Evolutionary conservation across 2,888 invertebrate species (phyloP), one percentile per base, ranked within the genome.

Genomic region (Xylota sylvarum): DNA sequence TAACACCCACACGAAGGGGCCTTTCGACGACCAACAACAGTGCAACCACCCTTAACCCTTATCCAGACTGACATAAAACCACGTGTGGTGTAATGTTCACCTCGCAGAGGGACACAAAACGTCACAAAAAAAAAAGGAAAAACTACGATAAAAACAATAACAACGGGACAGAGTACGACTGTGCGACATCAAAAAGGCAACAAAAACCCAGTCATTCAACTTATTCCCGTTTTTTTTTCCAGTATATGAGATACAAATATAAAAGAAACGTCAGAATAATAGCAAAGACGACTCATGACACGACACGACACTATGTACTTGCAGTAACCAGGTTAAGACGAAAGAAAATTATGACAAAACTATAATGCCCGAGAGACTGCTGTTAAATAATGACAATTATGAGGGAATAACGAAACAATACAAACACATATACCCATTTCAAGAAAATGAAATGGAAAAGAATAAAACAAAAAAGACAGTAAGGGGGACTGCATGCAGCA

Each of bases 361-460:
- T 72, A 67, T 64, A 83, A 79, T 48, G 48, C 67, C 62, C 55
- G 27, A 17, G 70, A 72, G 56, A 73, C 40, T 30, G 72, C 50
- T 81, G 77, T 76, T 77, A 72, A 81, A 64, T 84, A 80, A 79
- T 69, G 67, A 80, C 62, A 80, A 84, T 79, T 73, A 83, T 67
- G 30, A 27, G 17, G 43, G 48, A 60, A 67, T 67, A 74, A 43
- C 37, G 46, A 32, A 58, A n/a, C 14, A 43, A 43, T 14, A 43
- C 40, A 1, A n/a, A 40, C 9, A n/a, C 40, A 12, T 9, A 9
- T 4, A 17, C 46, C 5, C 14, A n/a, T 46, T 17, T 46, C 5
- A 52, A 37, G 32, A 30, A 56, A 62, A 58, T 19, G 32, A 76
- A 46, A 19, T 52, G 43, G 40, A 64, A 74, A 62, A 23, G n/a